phyloP scores from a whole-genome alignment of 2,888 invertebrate species.

The Sminthurides aquaticus region DNA sequence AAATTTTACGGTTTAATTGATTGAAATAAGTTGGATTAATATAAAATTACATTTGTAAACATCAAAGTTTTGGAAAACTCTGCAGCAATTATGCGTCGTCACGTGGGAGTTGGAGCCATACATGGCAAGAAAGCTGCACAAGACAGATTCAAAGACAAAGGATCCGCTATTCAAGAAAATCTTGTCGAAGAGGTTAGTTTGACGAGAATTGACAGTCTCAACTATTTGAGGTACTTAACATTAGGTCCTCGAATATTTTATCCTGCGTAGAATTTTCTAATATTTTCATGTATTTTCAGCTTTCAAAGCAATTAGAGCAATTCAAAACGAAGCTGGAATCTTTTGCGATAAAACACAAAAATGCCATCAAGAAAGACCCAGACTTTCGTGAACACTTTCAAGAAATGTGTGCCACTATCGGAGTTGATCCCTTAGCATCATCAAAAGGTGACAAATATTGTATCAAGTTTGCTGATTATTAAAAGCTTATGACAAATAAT shows the following conservation, averaged over 20 bases:
- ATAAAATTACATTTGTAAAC: background rate
- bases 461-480: background rate
- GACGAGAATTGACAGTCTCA: background rate
- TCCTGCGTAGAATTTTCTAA: background rate
- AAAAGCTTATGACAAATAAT: no score
- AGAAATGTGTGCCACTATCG: conserved; percentile 98
- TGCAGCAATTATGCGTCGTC: conserved; percentile 56
- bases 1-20: background rate
- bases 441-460: conserved; percentile 57
- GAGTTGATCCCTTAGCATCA: conserved; percentile 94
- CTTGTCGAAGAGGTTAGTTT: conserved; percentile 61
- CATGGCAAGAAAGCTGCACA: conserved; percentile 79
- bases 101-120: conserved; percentile 80
- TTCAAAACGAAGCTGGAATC: conserved; percentile 88
- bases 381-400: conserved; percentile 93
- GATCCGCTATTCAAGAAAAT: conserved; percentile 81
- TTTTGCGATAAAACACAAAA: conserved; percentile 90
- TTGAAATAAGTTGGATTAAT: background rate
- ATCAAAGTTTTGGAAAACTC: background rate
- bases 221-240: background rate
- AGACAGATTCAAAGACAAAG: conserved; percentile 85
- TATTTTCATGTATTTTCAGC: conserved; percentile 51
- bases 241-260: no score
- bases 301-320: conserved; percentile 87
- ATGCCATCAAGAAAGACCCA: conserved; percentile 87